Evolutionary conservation across 2,888 invertebrate genomes (phyloP).

Genomic region (Omphaloscelis lunosa): DNA sequence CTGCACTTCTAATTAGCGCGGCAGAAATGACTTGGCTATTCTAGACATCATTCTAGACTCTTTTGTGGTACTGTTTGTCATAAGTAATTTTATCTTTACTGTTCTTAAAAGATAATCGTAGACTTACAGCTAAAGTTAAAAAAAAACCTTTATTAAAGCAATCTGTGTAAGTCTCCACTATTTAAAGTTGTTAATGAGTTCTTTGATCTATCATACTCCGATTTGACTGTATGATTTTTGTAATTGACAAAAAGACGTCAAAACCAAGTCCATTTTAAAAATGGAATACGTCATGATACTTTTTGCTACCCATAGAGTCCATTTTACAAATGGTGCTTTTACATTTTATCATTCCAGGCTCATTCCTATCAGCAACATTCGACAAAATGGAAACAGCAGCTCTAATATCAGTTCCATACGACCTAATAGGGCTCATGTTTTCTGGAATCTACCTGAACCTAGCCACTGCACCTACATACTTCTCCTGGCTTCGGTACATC

Average conservation of each 20-base stretch:
- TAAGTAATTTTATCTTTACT: constrained; percentile 15
- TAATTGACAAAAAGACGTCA: background rate
- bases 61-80: constrained; percentile 9
- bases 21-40: background rate
- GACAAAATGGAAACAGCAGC: constrained; percentile 93
- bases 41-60: background rate
- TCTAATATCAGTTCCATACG: constrained; percentile 92
- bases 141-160: background rate
- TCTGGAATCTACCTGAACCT: constrained; percentile 93
- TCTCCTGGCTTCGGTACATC: constrained; percentile 91
- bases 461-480: constrained; percentile 87
- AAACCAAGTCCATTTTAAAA: background rate
- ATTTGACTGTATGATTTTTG: background rate
- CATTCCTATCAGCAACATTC: constrained; percentile 93
- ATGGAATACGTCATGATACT: background rate
- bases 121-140: background rate
- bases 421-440: constrained; percentile 92
- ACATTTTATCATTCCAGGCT: constrained; percentile 83
- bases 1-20: too few species aligned
- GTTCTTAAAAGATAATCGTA: background rate
- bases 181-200: background rate
- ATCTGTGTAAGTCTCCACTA: background rate
- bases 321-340: constrained; percentile 34
- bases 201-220: too few species aligned
- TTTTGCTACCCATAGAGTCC: background rate